Conservation (phyloP, 2,888 invertebrate genomes). For the Aspidiotus destructor region DNA sequence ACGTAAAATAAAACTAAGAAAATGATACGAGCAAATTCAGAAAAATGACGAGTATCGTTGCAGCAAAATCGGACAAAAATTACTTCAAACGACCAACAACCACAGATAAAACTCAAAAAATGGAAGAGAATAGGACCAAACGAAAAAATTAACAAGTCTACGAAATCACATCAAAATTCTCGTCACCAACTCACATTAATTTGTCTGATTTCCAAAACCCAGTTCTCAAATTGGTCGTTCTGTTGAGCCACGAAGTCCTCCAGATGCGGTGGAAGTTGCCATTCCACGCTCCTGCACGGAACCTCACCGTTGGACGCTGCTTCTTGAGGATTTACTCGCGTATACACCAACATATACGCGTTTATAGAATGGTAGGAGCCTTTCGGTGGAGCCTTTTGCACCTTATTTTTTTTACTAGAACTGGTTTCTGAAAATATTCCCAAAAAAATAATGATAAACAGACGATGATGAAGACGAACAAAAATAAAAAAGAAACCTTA, state of each 20-base stretch:
- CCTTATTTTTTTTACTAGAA: slow-evolving; percentile 34
- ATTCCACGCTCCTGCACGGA: neutral
- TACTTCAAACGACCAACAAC: neutral
- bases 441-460: neutral
- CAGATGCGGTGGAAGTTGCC: slow-evolving; percentile 35
- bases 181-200: slow-evolving; percentile 32
- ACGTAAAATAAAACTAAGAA: no score
- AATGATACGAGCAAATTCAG: no score
- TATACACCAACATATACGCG: slow-evolving; percentile 56
- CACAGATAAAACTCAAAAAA: neutral
- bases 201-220: slow-evolving; percentile 26
- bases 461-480: no score
- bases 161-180: neutral
- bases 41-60: no score
- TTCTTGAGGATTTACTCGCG: slow-evolving; percentile 35
- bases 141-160: neutral
- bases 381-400: slow-evolving; percentile 42
- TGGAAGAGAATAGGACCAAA: neutral
- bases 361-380: slow-evolving; percentile 48
- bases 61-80: no score
- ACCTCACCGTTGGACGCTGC: neutral
- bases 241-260: slow-evolving; percentile 34
- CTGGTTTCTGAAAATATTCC: neutral
- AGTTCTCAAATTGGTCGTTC: slow-evolving; percentile 35
- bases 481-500: slow-evolving; percentile 30